Base-by-base conservation (phyloP, 1,140 invertebrate species). In the Papilio glaucus region DNA sequence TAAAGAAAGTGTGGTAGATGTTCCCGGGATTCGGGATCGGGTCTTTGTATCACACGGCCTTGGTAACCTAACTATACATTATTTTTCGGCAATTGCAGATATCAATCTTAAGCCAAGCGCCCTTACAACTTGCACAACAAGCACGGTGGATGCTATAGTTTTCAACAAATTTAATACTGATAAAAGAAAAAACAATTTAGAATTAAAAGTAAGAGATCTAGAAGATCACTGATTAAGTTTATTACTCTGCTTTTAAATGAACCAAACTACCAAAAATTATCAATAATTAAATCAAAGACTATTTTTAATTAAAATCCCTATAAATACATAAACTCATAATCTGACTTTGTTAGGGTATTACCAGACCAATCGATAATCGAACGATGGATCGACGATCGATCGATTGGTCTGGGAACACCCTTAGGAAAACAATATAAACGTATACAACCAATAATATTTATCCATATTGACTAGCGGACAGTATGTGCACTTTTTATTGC, bases 401-500 rank as follows among this genome's bases (percentile, higher is more conserved):
- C n/a, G n/a, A n/a, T n/a, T n/a, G n/a, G n/a, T n/a, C n/a, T n/a
- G n/a, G n/a, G n/a, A n/a, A n/a, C n/a, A n/a, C n/a, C 18, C 15
- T 63, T 41, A 39, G 18, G 49, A 53, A 53, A 21, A 65, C 18
- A 21, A 6, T 21, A 67, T 4, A 42, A 42, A 41, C 38, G 7
- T 42, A 45, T 42, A 67, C 41, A 33, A 69, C 67, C 67, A 69
- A 69, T 69, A 69, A 18, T 12, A 53, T 38, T 33, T 53, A 69
- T 24, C 45, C 67, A 15, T 53, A 63, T 72, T 75, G 72, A 74
- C 71, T 77, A 79, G 72, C 62, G 71, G 72, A 73, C 62, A 53
- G 26, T 72, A 73, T 72, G 76, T 77, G 76, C 73, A 78, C 71
- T 72, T 71, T 57, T 65, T 76, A 65, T 49, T 73, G 61, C 71